Percentiles rank a stretch among this genome's conserved stretches.
Conservation (phyloP, 2,113 vertebrate genomes). For the Stigmatopora nigra region DNA sequence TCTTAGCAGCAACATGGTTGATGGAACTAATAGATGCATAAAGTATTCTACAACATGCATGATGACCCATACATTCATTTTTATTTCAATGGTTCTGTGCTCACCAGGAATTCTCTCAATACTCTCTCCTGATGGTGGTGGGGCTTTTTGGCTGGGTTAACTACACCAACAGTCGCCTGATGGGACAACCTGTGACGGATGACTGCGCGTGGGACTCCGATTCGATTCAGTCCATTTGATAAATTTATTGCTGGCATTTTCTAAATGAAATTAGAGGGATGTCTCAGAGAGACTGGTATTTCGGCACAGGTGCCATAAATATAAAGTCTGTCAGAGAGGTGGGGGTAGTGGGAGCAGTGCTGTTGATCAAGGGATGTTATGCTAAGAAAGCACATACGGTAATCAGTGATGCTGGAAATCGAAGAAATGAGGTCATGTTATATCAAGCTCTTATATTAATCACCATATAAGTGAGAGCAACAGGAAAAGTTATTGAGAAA, state of each 20-base stretch:
- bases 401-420: constrained; percentile 25
- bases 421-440: constrained; percentile 51
- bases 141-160: constrained; percentile 57
- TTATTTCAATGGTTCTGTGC: constrained; percentile 37
- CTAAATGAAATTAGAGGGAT: constrained; percentile 69
- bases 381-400: constrained; percentile 11
- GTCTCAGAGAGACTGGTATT: constrained; percentile 63
- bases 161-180: constrained; percentile 57
- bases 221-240: constrained; percentile 63
- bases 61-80: constrained; percentile 23
- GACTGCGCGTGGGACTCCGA: constrained; percentile 62
- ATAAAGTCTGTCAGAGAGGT: constrained; percentile 56
- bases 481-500: constrained; percentile 35
- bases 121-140: constrained; percentile 39
- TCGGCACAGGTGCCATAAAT: constrained; percentile 69
- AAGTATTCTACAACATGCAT: constrained; percentile 26
- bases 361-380: constrained; percentile 41
- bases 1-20: constrained; percentile 13
- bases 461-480: constrained; percentile 34
- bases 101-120: constrained; percentile 13
- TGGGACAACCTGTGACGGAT: constrained; percentile 65
- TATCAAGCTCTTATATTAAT: constrained; percentile 41
- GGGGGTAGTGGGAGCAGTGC: constrained; percentile 35
- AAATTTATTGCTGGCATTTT: constrained; percentile 72
- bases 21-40: constrained; percentile 27